Base-by-base conservation (phyloP, 2,113 vertebrate genomes). In the Dipodomys merriami region DNA sequence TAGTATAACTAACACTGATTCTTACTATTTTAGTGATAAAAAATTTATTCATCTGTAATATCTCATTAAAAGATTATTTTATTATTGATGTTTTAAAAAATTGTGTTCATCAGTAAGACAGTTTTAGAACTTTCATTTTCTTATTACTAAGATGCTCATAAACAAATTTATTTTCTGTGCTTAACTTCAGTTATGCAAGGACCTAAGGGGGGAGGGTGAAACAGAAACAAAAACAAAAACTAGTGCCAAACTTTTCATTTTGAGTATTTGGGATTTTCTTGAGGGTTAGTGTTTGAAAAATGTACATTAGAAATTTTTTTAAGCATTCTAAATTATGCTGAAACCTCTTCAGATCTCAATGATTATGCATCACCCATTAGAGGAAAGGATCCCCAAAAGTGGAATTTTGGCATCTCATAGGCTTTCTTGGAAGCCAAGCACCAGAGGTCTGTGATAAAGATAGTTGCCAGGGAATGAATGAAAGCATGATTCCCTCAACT, bases 381-480 rank as follows among this genome's bases (percentile, higher is more conserved):
- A 88, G 49, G 68, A 90, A 69, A 60, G 95, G 39, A 30, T 95
- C 78, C 46, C 49, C 7, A 86, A 94, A 97, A 83, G 27, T 64
- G 53, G 91, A 91, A 97, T 97, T 94, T 74, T 93, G 72, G 30
- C 93, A 95, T 93, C 72, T 77, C 91, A 76, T 46, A 86, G 90
- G 91, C 90, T 91, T 96, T 94, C 86, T 46, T 57, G 73, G 94
- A 98, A 98, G 78, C 79, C 95, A 93, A 97, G 97, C 93, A 97
- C 91, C 91, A 94, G 96, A 96, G 88, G 90, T 97, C 96, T 97
- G 89, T 82, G 88, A 91, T 90, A 96, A 96, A 96, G 96, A 95
- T 92, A 97, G 93, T 91, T 97, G 90, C 93, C 93, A 97, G 96
- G 91, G 85, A 97, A 97, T 96, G 97, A 97, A 97, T 95, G 91